Base-by-base conservation (phyloP, 2,797 vertebrate species). In the Poeciliopsis gracilis region DNA sequence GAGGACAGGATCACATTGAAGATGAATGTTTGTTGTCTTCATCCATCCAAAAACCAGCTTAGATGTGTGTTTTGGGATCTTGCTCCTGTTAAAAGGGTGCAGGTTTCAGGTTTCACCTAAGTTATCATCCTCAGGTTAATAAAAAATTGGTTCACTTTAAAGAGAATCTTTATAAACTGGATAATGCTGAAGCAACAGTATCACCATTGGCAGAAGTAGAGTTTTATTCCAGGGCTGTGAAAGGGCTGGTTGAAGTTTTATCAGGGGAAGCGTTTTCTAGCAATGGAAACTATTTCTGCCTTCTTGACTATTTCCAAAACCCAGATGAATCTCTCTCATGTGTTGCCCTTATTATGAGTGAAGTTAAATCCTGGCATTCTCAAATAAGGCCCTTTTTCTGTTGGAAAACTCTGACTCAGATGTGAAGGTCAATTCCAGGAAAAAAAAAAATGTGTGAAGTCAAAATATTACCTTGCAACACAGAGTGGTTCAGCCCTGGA, bases 301-400 rank as follows among this genome's bases (percentile, higher is more conserved):
- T 63, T 63, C 30, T 63, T 36, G 16, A 4, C 30, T 36, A 63
- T 63, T 63, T 63, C 30, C 59, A 63, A 8, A 63, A 36, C 36
- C 63, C 63, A 67, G 20, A 15, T 25, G 2, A 20, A 43, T 45
- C 23, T 43, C 23, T 69, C 11, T 43, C 38, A 43, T n/a, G 38
- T 45, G 66, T 69, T 43, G 66, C 66, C 66, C 66, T 69, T 69
- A 69, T 69, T 69, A 69, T 69, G 18, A 25, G 9, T 38, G 38
- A 43, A 25, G 38, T 43, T 69, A n/a, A 43, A 69, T 43, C 38
- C 38, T 41, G 20, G 5, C 38, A 69, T 25, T 25, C 23, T 69
- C 13, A 43, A 69, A 43, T 41, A 69, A 43, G 38, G 38, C 23
- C 0, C 5, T 69, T 38, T 38, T 66, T 2, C 63, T 66, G 66